Conservation (phyloP, 1,140 invertebrate genomes). For the Ceratina calcarata region DNA sequence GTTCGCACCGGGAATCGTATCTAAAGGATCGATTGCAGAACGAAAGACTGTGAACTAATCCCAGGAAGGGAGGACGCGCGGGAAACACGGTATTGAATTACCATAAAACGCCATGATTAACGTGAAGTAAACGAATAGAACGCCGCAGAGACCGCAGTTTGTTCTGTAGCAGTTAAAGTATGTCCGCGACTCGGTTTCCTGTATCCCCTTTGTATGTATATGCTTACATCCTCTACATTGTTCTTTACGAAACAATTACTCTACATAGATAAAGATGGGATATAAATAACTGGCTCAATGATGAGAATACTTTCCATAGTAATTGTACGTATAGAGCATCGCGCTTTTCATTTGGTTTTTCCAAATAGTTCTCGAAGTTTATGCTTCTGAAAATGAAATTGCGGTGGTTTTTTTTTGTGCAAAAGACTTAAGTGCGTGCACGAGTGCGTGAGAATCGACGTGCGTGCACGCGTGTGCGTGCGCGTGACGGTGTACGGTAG, state of each 20-base stretch:
- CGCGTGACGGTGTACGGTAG: conserved; percentile 71
- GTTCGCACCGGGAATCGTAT: conserved; percentile 61
- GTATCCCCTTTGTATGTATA: background rate
- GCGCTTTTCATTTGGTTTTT: background rate
- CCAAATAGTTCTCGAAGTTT: background rate
- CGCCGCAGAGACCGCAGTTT: conserved; percentile 75
- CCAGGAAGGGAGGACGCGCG: conserved; percentile 32
- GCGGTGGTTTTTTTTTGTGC: background rate
- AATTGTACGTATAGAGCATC: too few relatives aligned
- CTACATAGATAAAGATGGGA: background rate
- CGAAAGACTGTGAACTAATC: conserved; percentile 62
- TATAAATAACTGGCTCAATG: background rate
- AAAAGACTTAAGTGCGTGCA: conserved; percentile 56
- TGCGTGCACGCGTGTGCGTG: conserved; percentile 58
- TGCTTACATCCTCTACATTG: background rate
- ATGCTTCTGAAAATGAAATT: conserved; percentile 4
- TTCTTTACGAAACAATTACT: background rate
- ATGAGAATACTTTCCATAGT: background rate
- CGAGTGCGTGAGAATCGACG: conserved; percentile 62
- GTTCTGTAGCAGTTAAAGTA: conserved; percentile 76
- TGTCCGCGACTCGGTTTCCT: conserved; percentile 58
- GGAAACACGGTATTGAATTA: conserved; percentile 75
- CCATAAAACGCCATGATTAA: conserved; percentile 81
- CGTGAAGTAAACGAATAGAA: conserved; percentile 81
- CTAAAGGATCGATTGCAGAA: conserved; percentile 75